Evolutionary conservation across 2,797 vertebrate species (phyloP), one percentile per base, ranked within the genome.

Genomic region (Anguilla marmorata): DNA sequence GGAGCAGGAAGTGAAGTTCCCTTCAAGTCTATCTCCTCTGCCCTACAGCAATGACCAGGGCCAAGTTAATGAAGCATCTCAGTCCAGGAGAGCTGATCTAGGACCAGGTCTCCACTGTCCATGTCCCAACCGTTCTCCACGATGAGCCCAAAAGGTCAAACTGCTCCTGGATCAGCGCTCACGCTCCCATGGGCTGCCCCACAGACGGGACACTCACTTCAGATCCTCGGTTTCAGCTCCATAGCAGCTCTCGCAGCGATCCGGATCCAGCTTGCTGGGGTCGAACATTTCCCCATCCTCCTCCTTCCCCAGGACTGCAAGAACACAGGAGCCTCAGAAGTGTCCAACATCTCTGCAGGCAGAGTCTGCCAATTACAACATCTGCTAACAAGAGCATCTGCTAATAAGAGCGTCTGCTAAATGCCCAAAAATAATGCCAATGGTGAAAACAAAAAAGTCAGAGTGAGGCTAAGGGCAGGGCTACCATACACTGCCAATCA

Each of bases 181-280:
- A 52, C 50, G 27, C 0, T 27, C 50, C 54, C 33, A 21, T 16
- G 41, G 54, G 24, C 41, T 45, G 33, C 50, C 41, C 12, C 11
- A 11, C n/a, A 54, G 58, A 86, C 54, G 56, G 87, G 30, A 93
- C 30, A 93, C 96, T 97, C 94, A 99, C 98, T 97, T 97, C 54
- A 98, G 96, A 88, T 99, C 98, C 3, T 99, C 98, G 0, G 97
- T 98, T 90, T 99, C 98, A 0, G 98, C 98, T 83, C 98, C 98
- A 0, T 98, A 99, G 92, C 98, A 99, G 95, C 98, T 99, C 94
- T 99, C 98, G 0, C 98, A 99, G 89, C 98, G 95, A 86, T 97
- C 93, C 0, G 97, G 98, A 92, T 98, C 98, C 94, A 99, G 93
- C 0, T 96, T 97, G 89, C 95, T 96, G 11, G 97, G 96, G 92